Percentiles rank a stretch among this genome's conserved stretches.
phyloP scores from a whole-genome alignment of 1,140 invertebrate species.

The Geopemphigus sp. region DNA sequence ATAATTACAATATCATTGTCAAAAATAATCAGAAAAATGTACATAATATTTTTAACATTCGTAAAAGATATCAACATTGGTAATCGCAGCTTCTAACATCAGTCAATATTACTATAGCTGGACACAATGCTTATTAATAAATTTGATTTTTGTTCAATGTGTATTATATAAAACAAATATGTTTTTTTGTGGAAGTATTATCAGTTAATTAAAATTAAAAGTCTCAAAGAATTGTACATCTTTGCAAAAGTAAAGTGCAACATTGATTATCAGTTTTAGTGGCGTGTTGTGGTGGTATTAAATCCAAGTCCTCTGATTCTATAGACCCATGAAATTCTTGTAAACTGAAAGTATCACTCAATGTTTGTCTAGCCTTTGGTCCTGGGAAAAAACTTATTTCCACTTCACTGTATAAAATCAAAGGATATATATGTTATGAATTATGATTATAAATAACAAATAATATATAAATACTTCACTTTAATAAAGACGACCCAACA shows the following conservation, averaged over 20 bases:
- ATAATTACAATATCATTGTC: slow-evolving; percentile 22
- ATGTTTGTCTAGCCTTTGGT: slow-evolving; percentile 57
- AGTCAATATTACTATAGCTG: slow-evolving; percentile 43
- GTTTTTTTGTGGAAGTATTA: not conserved
- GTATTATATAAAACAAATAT: not conserved
- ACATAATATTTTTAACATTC: slow-evolving; percentile 11
- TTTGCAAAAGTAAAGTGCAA: slow-evolving; percentile 38
- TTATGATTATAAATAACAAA: too few species aligned
- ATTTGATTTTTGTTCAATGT: not conserved
- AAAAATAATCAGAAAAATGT: not conserved
- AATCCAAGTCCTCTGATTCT: slow-evolving; percentile 52
- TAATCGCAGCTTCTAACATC: slow-evolving; percentile 29
- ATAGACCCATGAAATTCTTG: slow-evolving; percentile 62
- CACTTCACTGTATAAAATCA: slow-evolving; percentile 58
- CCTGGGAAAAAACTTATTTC: slow-evolving; percentile 62
- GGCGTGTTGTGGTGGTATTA: slow-evolving; percentile 50
- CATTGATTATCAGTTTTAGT: slow-evolving; percentile 41
- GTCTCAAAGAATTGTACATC: slow-evolving; percentile 32
- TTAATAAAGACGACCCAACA: too few species aligned
- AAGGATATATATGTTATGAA: slow-evolving; percentile 3
- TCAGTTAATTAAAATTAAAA: not conserved
- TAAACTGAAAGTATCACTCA: slow-evolving; percentile 64
- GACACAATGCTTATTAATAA: not conserved
- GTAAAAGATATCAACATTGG: not conserved
- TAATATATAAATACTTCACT: too few species aligned